Evolutionary conservation across 2,797 vertebrate genomes (phyloP).

Genomic region (Psittacula echo): DNA sequence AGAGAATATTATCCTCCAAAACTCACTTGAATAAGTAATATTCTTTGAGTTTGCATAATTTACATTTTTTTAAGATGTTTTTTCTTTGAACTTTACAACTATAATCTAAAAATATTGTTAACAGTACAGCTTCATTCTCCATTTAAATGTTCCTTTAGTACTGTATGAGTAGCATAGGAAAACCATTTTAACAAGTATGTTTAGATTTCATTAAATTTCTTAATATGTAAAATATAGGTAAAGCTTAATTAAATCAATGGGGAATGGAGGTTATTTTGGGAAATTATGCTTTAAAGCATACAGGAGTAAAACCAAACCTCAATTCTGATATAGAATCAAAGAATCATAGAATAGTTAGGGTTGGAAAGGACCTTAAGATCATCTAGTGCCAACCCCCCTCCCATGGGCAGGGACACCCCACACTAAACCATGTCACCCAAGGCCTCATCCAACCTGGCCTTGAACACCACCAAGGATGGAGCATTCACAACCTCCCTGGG

Average conservation of each 20-base stretch:
- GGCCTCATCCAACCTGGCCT: no score
- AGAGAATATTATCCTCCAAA: background rate
- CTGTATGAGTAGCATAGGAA: background rate
- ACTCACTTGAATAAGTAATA: background rate
- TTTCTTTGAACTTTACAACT: background rate
- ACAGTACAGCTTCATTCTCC: background rate
- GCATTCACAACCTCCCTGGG: no score
- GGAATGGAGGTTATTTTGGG: background rate
- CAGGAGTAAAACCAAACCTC: background rate
- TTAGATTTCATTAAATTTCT: background rate
- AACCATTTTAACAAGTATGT: background rate
- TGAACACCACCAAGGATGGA: no score
- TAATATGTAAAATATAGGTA: background rate
- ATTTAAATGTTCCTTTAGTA: slow-evolving; percentile 8
- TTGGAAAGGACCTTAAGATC: no score
- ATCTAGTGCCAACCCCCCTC: no score
- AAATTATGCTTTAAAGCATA: background rate
- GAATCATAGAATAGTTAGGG: no score
- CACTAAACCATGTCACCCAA: no score
- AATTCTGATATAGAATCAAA: background rate
- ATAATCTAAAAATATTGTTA: background rate
- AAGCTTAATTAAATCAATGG: background rate
- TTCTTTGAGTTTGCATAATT: background rate
- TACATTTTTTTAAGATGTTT: background rate
- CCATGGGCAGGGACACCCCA: no score